These are phyloP conservation scores for Eupeodes latifasciatus DNA, from an alignment of 2,888 invertebrate genomes.

Conservation along the genomic window DNA sequence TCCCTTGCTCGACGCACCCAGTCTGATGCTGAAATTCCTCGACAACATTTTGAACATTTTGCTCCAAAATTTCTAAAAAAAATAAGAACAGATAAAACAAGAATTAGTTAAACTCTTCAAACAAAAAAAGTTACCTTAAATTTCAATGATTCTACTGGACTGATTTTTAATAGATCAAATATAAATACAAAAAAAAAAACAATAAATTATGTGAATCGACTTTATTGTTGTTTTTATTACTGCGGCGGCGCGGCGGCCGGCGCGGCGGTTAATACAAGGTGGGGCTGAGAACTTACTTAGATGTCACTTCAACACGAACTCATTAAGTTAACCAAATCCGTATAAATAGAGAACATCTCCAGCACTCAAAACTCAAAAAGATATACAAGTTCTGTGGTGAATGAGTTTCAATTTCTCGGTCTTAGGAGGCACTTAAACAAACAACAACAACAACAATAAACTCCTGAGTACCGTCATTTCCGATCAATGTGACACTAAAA, in stretches of 20 bases:
- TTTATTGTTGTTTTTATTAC: constrained; percentile 50
- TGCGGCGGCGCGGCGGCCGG: neutral
- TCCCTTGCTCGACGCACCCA: constrained; percentile 98
- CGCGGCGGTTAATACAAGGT: too few species aligned
- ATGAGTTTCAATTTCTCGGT: constrained; percentile 74
- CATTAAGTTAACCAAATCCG: constrained; percentile 61
- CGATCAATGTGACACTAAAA: constrained; percentile 74
- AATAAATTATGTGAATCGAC: constrained; percentile 48
- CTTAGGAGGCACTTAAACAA: constrained; percentile 66
- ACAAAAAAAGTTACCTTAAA: constrained; percentile 55
- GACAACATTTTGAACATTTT: constrained; percentile 97
- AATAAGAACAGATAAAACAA: constrained; percentile 39
- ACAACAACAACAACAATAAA: constrained; percentile 41
- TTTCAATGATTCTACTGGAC: constrained; percentile 44
- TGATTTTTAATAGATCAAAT: constrained; percentile 37
- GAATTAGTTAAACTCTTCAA: constrained; percentile 37
- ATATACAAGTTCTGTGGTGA: constrained; percentile 49
- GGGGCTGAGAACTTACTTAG: neutral
- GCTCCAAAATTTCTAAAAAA: constrained; percentile 95
- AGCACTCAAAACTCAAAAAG: neutral
- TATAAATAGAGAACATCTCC: constrained; percentile 21
- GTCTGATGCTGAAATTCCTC: constrained; percentile 96
- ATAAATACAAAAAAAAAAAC: constrained; percentile 32
- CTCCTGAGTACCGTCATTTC: constrained; percentile 51
- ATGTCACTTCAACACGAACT: constrained; percentile 66